phyloP scores from a whole-genome alignment of 2,888 invertebrate genomes.

The Tiliacea aurago region DNA sequence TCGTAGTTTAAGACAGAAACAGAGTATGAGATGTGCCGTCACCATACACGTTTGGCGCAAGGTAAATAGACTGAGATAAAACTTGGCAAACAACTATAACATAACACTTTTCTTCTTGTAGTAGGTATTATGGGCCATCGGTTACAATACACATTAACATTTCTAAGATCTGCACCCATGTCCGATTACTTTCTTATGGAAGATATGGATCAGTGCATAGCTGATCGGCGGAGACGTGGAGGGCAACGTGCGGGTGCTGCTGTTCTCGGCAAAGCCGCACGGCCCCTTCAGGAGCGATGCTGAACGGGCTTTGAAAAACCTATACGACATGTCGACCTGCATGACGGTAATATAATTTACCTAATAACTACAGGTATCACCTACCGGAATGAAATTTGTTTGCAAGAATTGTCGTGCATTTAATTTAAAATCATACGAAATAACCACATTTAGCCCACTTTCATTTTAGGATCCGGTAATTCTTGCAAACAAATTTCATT shows the following conservation, averaged over 20 bases:
- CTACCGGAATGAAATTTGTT: background rate
- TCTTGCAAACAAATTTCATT: too few species aligned
- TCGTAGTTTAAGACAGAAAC: background rate
- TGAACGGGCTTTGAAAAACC: slow-evolving; percentile 90
- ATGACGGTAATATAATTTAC: slow-evolving; percentile 78
- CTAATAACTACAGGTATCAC: background rate
- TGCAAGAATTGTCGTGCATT: too few species aligned
- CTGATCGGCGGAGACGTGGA: slow-evolving; percentile 94
- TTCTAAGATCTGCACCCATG: slow-evolving; percentile 85
- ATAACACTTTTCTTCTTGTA: background rate
- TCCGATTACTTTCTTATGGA: slow-evolving; percentile 91
- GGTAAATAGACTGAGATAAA: background rate
- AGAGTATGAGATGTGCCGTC: background rate
- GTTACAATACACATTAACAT: background rate
- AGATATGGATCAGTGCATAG: slow-evolving; percentile 90
- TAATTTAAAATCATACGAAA: too few species aligned
- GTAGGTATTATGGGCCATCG: background rate
- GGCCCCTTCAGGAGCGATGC: slow-evolving; percentile 93
- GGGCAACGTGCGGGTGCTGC: slow-evolving; percentile 92
- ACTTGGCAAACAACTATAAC: background rate
- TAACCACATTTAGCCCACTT: too few species aligned
- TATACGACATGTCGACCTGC: slow-evolving; percentile 91
- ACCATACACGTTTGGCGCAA: background rate
- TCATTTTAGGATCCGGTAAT: too few species aligned
- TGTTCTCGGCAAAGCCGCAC: slow-evolving; percentile 91